These are phyloP conservation scores for Mus spicilegus DNA, from an alignment of 2,113 vertebrate species.

Conservation along the genomic window DNA sequence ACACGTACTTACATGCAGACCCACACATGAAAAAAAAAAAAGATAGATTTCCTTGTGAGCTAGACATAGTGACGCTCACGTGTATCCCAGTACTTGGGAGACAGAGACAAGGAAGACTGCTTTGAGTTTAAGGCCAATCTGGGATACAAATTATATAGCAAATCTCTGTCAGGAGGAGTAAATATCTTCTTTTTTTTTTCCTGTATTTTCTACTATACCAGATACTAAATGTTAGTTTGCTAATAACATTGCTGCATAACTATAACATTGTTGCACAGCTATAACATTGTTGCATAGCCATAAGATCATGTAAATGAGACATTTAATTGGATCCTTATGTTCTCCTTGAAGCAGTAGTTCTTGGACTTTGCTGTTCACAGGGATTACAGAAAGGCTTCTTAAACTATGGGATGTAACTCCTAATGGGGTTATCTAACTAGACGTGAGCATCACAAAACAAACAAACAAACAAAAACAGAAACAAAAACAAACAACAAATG, in stretches of 20 bases:
- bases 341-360: not conserved
- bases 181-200: not conserved
- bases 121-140: not conserved
- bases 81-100: not conserved
- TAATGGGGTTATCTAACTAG: not conserved
- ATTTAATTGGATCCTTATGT: not conserved
- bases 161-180: not conserved
- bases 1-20: not conserved
- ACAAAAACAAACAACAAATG: not conserved
- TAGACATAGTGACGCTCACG: not conserved
- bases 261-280: not conserved
- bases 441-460: not conserved
- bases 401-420: not conserved
- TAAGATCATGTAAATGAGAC: not conserved
- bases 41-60: not conserved
- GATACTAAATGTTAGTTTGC: not conserved
- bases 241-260: not conserved
- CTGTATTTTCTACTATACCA: not conserved
- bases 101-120: not conserved
- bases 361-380: not conserved
- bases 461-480: not conserved
- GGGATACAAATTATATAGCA: not conserved
- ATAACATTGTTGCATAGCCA: not conserved
- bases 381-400: not conserved
- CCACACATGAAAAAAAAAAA: not conserved